Base-by-base conservation (phyloP, 2,888 invertebrate species). In the Pseudococcus longispinus region DNA sequence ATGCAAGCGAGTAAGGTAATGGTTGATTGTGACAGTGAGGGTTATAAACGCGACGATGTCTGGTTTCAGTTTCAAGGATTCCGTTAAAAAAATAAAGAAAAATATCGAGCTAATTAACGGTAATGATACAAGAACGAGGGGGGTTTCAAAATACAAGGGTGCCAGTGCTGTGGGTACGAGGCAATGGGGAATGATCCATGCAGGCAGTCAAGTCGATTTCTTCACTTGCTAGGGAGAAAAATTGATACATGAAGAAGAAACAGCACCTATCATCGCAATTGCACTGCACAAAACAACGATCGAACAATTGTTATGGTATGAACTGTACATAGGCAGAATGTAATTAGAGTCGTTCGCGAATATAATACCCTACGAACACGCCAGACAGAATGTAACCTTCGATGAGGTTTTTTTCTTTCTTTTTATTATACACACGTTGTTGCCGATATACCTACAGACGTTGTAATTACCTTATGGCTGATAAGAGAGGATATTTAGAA, bases 381-480 rank as follows among this genome's bases (percentile, higher is more conserved):
- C 60, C 60, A 60, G 60, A 60, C 60, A 60, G 60, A 60, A 60
- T 60, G 60, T 60, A 60, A 60, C 60, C 60, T 60, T 60, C 60
- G 60, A 20, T 60, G 60, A n/a, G 55, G 1, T 37, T 55, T 55
- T 23, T 60, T 60, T 60, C 4, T 60, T 20, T 60, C 20, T 20
- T 23, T 60, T 55, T 8, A 55, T 55, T 60, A 60, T 60, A 60
- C 11, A 20, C 60, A 60, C 60, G 60, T 60, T 51, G 51, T 51
- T 60, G 23, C 60, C 23, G 20, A 60, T 60, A 60, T 13, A n/a
- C 51, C 46, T 46, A 51, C 51, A 70, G 70, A 70, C 70, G 70
- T 32, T 18, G 70, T 70, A 70, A 70, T 70, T 70, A 70, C 70
- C 70, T 70, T 70, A 29, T 70, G 29, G 70, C 70, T 70, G 70